Evolutionary conservation across 2,113 vertebrate genomes (phyloP).

Genomic region (Hippocampus barbouri): DNA sequence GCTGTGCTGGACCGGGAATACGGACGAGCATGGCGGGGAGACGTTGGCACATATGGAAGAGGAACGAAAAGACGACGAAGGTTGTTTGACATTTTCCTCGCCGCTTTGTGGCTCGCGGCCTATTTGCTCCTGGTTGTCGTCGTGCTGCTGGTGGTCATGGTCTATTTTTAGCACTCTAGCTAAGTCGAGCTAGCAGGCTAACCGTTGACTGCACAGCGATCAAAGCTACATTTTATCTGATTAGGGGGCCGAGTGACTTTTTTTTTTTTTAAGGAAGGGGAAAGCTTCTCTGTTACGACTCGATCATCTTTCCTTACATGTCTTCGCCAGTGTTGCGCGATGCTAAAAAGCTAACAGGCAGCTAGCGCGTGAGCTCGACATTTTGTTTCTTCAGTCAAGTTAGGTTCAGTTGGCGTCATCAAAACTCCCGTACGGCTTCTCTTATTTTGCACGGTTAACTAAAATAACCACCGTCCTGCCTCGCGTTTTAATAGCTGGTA

Average conservation of each 20-base stretch:
- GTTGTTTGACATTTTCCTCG: slow-evolving; percentile 78
- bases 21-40: slow-evolving; percentile 74
- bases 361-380: slow-evolving; percentile 50
- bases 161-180: slow-evolving; percentile 72
- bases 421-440: slow-evolving; percentile 6
- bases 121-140: slow-evolving; percentile 54
- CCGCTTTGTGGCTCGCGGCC: slow-evolving; percentile 61
- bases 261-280: not conserved
- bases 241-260: slow-evolving; percentile 9
- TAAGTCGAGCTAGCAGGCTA: slow-evolving; percentile 67
- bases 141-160: slow-evolving; percentile 64
- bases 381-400: slow-evolving; percentile 36
- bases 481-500: slow-evolving; percentile 46
- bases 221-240: slow-evolving; percentile 73
- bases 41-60: slow-evolving; percentile 79
- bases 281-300: not conserved
- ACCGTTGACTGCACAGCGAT: slow-evolving; percentile 70
- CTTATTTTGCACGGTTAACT: not conserved
- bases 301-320: slow-evolving; percentile 15
- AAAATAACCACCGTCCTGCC: not conserved
- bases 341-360: slow-evolving; percentile 3
- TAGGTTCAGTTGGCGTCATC: slow-evolving; percentile 10
- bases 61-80: slow-evolving; percentile 48
- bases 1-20: slow-evolving; percentile 60
- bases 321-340: slow-evolving; percentile 7